A percentile compares a stretch with the other conserved stretches of the same genome.
Conservation (phyloP, 2,888 invertebrate genomes). For the Meiosimyza decipiens region DNA sequence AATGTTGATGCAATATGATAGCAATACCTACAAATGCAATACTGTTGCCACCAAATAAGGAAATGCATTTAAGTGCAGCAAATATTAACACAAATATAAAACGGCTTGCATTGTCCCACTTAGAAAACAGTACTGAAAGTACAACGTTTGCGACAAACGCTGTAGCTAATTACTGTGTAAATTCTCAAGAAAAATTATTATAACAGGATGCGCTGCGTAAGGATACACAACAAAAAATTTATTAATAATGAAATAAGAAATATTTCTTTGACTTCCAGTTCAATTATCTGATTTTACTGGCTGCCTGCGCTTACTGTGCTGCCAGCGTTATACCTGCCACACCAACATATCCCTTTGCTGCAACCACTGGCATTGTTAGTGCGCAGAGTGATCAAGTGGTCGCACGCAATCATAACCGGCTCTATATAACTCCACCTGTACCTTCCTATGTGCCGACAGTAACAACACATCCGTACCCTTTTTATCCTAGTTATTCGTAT, state of each 20-base stretch:
- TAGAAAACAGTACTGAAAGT: not conserved
- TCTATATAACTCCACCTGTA: slow-evolving; percentile 44
- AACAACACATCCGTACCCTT: not conserved
- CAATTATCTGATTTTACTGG: slow-evolving; percentile 33
- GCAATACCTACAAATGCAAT: slow-evolving; percentile 9
- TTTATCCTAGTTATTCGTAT: slow-evolving; percentile 38
- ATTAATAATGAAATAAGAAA: not conserved
- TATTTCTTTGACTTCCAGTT: not conserved
- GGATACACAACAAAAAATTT: not conserved
- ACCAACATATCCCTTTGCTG: slow-evolving; percentile 42
- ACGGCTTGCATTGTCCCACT: not conserved
- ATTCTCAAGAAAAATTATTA: not conserved
- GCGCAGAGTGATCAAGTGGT: slow-evolving; percentile 59
- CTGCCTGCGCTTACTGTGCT: slow-evolving; percentile 28
- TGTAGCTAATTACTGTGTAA: not conserved
- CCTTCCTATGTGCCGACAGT: slow-evolving; percentile 8
- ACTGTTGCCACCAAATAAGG: slow-evolving; percentile 16
- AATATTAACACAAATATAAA: not conserved
- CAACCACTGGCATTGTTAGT: slow-evolving; percentile 50
- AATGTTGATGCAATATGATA: not conserved
- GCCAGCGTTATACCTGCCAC: slow-evolving; percentile 49
- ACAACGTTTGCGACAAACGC: not conserved
- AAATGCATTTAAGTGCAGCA: slow-evolving; percentile 4
- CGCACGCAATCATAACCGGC: slow-evolving; percentile 58
- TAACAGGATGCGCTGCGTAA: not conserved